phyloP scores from a whole-genome alignment of 2,888 invertebrate species.

The Erebia palarica region DNA sequence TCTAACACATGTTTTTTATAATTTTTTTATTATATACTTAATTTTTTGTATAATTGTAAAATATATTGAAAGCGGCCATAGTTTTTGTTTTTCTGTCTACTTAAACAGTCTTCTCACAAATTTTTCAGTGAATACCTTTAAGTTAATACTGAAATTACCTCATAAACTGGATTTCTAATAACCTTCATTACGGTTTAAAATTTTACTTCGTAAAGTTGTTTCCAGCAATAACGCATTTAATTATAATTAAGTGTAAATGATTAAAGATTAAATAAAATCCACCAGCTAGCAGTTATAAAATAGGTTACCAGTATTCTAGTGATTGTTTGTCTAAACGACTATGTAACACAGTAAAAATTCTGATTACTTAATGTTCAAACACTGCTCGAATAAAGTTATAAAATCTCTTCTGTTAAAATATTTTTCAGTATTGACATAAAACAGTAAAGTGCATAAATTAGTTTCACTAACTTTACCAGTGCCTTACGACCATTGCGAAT shows the following conservation, averaged over 20 bases:
- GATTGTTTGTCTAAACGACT: neutral
- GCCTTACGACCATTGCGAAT: conserved; percentile 57
- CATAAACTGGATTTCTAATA: conserved; percentile 1
- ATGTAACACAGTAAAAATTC: neutral
- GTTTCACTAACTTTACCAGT: conserved; percentile 49
- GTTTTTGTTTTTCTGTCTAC: neutral
- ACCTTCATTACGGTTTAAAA: neutral
- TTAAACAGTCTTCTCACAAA: neutral
- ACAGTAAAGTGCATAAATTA: conserved; percentile 35
- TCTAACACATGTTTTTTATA: no score
- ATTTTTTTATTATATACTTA: no score
- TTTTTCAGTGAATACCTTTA: neutral
- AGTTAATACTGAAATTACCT: conserved; percentile 6
- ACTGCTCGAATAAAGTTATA: conserved; percentile 12
- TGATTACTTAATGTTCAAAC: neutral
- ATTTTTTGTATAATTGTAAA: neutral
- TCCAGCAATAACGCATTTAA: conserved; percentile 15
- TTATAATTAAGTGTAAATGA: conserved; percentile 28
- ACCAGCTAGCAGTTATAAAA: conserved; percentile 5
- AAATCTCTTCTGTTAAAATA: neutral
- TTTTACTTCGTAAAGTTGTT: conserved; percentile 1
- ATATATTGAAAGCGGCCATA: neutral
- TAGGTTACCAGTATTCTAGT: neutral
- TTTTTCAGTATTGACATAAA: neutral
- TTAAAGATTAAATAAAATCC: conserved; percentile 11